phyloP scores from a whole-genome alignment of 2,797 vertebrate species.

The Paratrypauchen microcephalus region DNA sequence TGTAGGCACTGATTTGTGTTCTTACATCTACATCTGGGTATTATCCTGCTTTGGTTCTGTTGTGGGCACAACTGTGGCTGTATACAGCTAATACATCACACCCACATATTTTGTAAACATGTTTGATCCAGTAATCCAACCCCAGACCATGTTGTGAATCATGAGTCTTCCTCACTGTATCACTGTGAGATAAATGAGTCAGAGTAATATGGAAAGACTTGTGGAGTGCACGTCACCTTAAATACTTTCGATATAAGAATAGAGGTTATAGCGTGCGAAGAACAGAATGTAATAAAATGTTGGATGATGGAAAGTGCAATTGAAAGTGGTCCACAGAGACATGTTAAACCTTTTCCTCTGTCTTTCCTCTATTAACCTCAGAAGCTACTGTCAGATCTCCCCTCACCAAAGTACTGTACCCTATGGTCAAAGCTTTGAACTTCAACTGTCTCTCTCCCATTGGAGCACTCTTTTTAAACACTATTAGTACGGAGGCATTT shows the following conservation, averaged over 20 bases:
- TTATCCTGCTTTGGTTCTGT: too few relatives aligned
- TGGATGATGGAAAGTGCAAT: slow-evolving; percentile 29
- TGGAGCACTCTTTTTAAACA: slow-evolving; percentile 18
- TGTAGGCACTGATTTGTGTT: not conserved
- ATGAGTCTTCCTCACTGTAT: not conserved
- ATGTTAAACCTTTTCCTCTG: slow-evolving; percentile 42
- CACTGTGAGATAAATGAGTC: not conserved
- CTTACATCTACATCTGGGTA: not conserved
- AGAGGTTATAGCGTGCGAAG: not conserved
- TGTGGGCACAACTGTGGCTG: not conserved
- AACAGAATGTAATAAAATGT: slow-evolving; percentile 18
- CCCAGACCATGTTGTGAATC: not conserved
- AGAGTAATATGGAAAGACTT: not conserved
- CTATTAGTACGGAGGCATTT: not conserved
- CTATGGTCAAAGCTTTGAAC: slow-evolving; percentile 32
- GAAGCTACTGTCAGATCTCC: slow-evolving; percentile 24
- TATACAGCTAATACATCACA: not conserved
- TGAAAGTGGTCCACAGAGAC: slow-evolving; percentile 42
- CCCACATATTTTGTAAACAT: not conserved
- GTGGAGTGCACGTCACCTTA: slow-evolving; percentile 4
- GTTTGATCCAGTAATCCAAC: not conserved
- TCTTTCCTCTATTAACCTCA: slow-evolving; percentile 29
- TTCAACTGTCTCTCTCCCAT: slow-evolving; percentile 22
- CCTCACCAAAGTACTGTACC: slow-evolving; percentile 25
- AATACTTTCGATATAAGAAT: not conserved